Percentiles rank a stretch among this genome's conserved stretches.
These are phyloP conservation scores for Etheostoma spectabile DNA, from an alignment of 2,113 vertebrate species.

Conservation along the genomic window DNA sequence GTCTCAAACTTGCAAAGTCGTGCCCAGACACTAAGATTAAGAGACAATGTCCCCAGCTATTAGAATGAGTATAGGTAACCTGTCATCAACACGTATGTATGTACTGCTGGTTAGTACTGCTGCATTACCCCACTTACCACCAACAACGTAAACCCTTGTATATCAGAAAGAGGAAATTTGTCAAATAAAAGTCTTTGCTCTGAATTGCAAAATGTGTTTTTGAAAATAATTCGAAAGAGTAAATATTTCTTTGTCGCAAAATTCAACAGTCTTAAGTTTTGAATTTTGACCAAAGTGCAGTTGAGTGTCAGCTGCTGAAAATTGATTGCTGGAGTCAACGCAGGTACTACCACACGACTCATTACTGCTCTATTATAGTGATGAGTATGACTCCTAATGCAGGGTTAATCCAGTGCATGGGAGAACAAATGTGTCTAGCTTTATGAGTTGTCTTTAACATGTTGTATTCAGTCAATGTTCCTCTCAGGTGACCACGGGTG, in stretches of 20 bases:
- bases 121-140: background rate
- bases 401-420: slow-evolving; percentile 12
- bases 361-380: slow-evolving; percentile 6
- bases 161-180: background rate
- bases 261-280: slow-evolving; percentile 5
- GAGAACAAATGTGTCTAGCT: slow-evolving; percentile 19
- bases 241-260: background rate
- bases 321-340: background rate
- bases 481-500: slow-evolving; percentile 1
- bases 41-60: slow-evolving; percentile 14
- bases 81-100: background rate
- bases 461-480: slow-evolving; percentile 16
- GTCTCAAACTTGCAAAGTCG: slow-evolving; percentile 4
- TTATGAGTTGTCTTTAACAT: background rate
- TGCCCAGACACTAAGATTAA: background rate
- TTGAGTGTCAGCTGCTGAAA: background rate
- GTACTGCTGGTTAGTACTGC: background rate
- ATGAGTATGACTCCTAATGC: background rate
- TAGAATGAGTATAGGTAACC: background rate
- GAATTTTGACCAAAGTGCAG: slow-evolving; percentile 10
- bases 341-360: background rate
- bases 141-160: background rate
- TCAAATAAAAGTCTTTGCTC: background rate
- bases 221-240: background rate
- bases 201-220: background rate